These are phyloP conservation scores for Xestia sexstrigata DNA, from an alignment of 2,888 invertebrate species.

Conservation along the genomic window DNA sequence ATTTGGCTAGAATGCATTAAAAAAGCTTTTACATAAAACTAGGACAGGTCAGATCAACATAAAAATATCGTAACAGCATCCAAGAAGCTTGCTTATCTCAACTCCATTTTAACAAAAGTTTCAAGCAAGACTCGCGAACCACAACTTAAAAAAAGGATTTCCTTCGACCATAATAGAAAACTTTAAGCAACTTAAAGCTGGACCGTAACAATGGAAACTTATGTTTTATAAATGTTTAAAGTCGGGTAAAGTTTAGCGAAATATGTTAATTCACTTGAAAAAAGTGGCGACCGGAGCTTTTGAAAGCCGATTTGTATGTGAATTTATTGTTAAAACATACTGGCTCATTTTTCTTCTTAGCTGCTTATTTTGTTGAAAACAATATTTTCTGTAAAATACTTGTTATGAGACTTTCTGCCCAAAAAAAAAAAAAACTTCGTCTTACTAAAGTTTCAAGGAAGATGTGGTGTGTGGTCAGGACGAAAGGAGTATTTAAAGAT, in stretches of 20 bases:
- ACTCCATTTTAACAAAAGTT: slow-evolving; percentile 34
- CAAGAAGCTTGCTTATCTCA: slow-evolving; percentile 24
- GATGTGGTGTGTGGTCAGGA: neutral
- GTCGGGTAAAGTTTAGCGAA: slow-evolving; percentile 53
- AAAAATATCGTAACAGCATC: slow-evolving; percentile 6
- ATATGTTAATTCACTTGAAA: slow-evolving; percentile 68
- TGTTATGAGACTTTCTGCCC: neutral
- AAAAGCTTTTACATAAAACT: neutral
- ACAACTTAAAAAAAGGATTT: slow-evolving; percentile 63
- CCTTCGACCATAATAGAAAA: slow-evolving; percentile 63
- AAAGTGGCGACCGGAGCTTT: slow-evolving; percentile 42
- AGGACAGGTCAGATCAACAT: slow-evolving; percentile 4
- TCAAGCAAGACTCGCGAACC: slow-evolving; percentile 29
- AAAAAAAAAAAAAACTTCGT: too few relatives aligned
- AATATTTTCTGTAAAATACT: neutral
- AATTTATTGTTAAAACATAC: slow-evolving; percentile 24
- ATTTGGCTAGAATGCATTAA: neutral
- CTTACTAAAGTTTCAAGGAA: too few relatives aligned
- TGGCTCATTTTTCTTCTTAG: neutral
- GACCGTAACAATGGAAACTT: slow-evolving; percentile 66
- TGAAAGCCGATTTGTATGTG: slow-evolving; percentile 33
- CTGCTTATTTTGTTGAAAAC: neutral
- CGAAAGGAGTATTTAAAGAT: neutral
- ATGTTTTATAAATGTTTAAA: slow-evolving; percentile 66
- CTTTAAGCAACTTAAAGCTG: slow-evolving; percentile 57